A percentile compares a stretch with the other conserved stretches of the same genome.
Evolutionary conservation across 2,113 vertebrate genomes (phyloP).

Genomic region (Thamnophis sirtalis): DNA sequence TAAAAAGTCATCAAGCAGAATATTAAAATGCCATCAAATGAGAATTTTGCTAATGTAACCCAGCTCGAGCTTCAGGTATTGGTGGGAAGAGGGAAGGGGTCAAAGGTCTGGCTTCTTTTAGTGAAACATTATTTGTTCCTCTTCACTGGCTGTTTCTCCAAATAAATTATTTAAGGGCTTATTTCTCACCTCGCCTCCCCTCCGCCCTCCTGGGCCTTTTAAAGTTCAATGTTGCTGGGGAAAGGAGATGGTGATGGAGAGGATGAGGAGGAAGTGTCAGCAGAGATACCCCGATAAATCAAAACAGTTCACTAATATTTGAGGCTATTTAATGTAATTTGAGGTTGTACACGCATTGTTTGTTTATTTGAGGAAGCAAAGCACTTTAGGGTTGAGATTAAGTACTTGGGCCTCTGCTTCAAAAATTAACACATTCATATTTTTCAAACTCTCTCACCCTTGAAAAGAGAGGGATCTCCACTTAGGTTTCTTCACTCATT

Average conservation of each 20-base stretch:
- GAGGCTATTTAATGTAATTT: background rate
- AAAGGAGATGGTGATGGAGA: background rate
- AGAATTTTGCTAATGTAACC: slow-evolving; percentile 99
- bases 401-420: background rate
- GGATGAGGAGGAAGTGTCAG: slow-evolving; percentile 32
- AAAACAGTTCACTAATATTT: background rate
- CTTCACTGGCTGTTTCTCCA: slow-evolving; percentile 96
- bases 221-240: slow-evolving; percentile 79
- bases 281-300: slow-evolving; percentile 45
- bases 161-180: slow-evolving; percentile 99
- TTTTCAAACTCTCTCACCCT: background rate
- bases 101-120: slow-evolving; percentile 88
- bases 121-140: slow-evolving; percentile 99
- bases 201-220: slow-evolving; percentile 79
- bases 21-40: slow-evolving; percentile 99
- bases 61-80: slow-evolving; percentile 93
- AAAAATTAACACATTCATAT: background rate
- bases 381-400: background rate
- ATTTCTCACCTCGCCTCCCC: slow-evolving; percentile 67
- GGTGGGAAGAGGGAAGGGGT: slow-evolving; percentile 78
- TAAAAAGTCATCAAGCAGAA: slow-evolving; percentile 99
- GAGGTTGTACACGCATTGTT: background rate
- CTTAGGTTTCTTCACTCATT: background rate
- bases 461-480: background rate
- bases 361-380: background rate